Conservation (phyloP, 2,113 vertebrate genomes). For the Neolamprologus toae region DNA sequence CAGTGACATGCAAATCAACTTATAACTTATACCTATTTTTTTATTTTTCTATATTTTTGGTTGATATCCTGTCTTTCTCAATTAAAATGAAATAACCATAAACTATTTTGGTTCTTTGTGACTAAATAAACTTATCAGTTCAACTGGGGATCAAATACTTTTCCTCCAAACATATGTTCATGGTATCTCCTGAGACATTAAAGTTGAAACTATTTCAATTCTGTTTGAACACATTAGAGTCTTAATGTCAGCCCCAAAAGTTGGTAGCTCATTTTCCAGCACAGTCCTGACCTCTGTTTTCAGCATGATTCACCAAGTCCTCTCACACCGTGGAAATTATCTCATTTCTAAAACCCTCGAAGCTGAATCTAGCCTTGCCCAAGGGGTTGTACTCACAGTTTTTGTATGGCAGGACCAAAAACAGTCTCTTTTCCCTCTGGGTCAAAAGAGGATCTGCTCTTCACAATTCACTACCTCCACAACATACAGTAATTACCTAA, state of each 20-base stretch:
- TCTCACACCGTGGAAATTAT: background rate
- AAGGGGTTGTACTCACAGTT: background rate
- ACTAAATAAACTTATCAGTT: background rate
- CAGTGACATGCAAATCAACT: background rate
- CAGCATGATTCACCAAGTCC: background rate
- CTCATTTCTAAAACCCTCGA: background rate
- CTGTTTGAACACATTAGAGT: background rate
- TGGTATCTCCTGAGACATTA: background rate
- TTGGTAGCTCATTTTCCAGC: background rate
- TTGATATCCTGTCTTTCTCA: background rate
- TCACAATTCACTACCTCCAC: slow-evolving; percentile 22
- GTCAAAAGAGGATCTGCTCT: background rate
- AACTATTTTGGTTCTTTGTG: background rate
- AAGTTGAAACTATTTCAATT: background rate
- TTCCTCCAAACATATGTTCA: background rate
- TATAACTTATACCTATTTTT: background rate
- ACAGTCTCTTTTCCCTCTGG: background rate
- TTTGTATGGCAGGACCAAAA: background rate
- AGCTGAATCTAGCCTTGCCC: background rate
- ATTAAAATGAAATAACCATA: background rate
- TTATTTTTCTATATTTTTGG: background rate
- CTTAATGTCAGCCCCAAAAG: background rate
- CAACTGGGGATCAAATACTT: background rate
- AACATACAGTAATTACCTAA: slow-evolving; percentile 20
- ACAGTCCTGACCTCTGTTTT: background rate